Conservation (phyloP, 1,140 invertebrate genomes). For the Parapsyche elsis region DNA sequence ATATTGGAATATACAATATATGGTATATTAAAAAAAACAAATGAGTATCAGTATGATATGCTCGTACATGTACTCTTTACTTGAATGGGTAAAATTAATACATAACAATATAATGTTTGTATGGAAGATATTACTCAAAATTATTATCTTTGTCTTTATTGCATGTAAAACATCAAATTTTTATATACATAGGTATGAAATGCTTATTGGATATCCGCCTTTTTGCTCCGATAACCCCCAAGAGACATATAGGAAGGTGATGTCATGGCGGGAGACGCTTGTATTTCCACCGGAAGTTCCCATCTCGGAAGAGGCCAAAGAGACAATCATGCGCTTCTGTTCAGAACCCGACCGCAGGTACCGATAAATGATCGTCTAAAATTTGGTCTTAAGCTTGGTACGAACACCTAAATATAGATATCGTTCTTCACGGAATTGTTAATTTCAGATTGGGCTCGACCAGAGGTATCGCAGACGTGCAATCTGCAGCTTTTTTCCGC, state of each 20-base stretch:
- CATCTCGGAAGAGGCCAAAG: constrained; percentile 93
- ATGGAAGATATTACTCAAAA: neutral
- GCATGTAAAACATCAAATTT: neutral
- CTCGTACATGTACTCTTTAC: no score
- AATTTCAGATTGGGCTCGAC: constrained; percentile 80
- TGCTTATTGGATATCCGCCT: constrained; percentile 99
- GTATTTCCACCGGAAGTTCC: constrained; percentile 99
- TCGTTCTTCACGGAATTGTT: no score
- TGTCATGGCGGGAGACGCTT: constrained; percentile 99
- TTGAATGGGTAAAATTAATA: no score
- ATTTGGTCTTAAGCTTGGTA: neutral
- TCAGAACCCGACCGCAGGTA: constrained; percentile 91
- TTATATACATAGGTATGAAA: constrained; percentile 81
- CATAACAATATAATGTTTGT: neutral
- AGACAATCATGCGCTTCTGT: constrained; percentile 91
- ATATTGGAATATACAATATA: no score
- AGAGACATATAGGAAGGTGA: constrained; percentile 99
- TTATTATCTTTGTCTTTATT: neutral
- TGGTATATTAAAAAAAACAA: no score
- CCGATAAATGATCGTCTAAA: neutral
- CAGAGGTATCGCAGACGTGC: constrained; percentile 89
- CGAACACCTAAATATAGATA: neutral
- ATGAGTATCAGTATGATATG: no score
- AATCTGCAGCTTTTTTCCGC: constrained; percentile 87
- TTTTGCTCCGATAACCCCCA: constrained; percentile 99